Evolutionary conservation across 64 coral and sea anemone species (phyloP), one percentile per base, ranked within the genome.

Genomic region (Pocillopora verrucosa): DNA sequence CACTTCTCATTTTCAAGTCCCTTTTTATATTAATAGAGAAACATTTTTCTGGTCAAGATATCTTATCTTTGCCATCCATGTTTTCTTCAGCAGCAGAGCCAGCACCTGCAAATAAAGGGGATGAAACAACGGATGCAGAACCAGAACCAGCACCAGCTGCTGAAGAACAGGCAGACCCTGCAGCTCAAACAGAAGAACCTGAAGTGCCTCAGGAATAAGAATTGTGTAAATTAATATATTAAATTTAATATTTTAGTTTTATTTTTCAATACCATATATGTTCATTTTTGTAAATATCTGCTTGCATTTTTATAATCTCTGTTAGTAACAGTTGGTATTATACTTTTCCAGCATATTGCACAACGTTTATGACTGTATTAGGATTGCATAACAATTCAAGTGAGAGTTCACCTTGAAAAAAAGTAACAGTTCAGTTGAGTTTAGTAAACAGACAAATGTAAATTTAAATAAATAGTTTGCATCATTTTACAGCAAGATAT

Each of bases 51-150:
- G 16, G 1, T 51, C 19, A 22, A 77, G 5, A 10, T 58, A 70
- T 70, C 20, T 24, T 11, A 11, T 24, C 11, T 10, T 24, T 20
- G 22, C 0, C 67, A 22, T 10, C 1, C 20, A 11, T 77, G 41
- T 57, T 77, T 45, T 77, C 41, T 82, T 24, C 20, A 82, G 19
- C 80, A 22, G 24, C 58, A n/a, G 80, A 82, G 16, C 10, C 58
- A 62, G 80, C 59, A n/a, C 61, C 80, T 34, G 80, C 35, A 22
- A 82, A 65, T 9, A 58, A 82, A 65, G 80, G 61, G 10, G 61
- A 36, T 16, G 34, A 82, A 62, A 63, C 80, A 64, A 19, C 24
- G 16, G 80, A 61, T 19, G 58, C 56, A 34, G n/a, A 58, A 80
- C 45, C 19, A 59, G 77, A 80, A 59, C 77, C 77, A 75, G 12